These are phyloP conservation scores for Thermophis baileyi DNA, from an alignment of 2,113 vertebrate genomes.

Conservation along the genomic window DNA sequence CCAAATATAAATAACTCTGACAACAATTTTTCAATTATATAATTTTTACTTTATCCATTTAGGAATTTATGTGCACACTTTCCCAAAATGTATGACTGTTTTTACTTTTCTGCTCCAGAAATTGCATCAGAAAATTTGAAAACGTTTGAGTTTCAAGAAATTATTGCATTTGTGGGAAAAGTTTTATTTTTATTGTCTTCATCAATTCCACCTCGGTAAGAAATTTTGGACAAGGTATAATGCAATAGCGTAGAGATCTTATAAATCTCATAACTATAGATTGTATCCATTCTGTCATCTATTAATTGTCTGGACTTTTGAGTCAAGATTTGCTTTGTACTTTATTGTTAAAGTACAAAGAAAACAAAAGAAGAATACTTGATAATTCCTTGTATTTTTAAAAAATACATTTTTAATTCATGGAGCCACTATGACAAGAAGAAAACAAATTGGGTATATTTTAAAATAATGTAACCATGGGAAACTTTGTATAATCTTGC, in stretches of 20 bases:
- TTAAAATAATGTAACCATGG: not conserved
- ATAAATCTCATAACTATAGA: not conserved
- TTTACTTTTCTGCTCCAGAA: not conserved
- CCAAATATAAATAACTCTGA: too few species aligned
- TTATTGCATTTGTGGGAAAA: not conserved
- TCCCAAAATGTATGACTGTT: not conserved
- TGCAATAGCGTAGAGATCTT: not conserved
- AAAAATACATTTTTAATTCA: not conserved
- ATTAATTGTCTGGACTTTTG: not conserved
- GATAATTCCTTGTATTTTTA: not conserved
- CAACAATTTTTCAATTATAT: not conserved
- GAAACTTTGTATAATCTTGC: not conserved
- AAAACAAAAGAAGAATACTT: not conserved
- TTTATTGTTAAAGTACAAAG: not conserved
- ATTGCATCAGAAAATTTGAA: not conserved
- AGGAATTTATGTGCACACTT: too few species aligned
- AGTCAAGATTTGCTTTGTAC: not conserved
- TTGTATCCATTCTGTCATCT: not conserved
- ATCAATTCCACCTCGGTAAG: not conserved
- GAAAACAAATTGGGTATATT: not conserved
- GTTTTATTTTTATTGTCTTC: not conserved
- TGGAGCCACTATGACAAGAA: not conserved
- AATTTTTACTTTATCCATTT: not conserved
- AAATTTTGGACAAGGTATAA: not conserved
- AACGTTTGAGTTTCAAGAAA: not conserved